Conservation (phyloP, 2,797 vertebrate species). For the Sebastes matsubarae region DNA sequence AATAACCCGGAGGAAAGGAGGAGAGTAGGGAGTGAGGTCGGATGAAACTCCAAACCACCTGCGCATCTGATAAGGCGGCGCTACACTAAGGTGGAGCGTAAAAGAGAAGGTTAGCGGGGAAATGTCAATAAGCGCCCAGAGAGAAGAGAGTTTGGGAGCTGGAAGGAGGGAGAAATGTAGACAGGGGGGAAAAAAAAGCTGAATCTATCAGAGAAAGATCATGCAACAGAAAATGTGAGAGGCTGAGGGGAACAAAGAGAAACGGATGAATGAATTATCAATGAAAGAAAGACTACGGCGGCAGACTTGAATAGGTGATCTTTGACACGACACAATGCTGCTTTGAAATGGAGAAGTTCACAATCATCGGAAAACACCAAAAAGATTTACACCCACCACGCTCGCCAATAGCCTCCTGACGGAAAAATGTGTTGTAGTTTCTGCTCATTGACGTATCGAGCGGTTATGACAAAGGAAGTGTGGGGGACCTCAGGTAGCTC, state of each 20-base stretch:
- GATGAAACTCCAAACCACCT: slow-evolving; percentile 88
- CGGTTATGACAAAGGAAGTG: slow-evolving; percentile 82
- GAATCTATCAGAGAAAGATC: slow-evolving; percentile 62
- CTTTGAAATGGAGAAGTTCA: slow-evolving; percentile 78
- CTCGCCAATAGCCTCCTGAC: slow-evolving; percentile 57
- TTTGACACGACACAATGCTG: slow-evolving; percentile 71
- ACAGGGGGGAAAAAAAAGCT: slow-evolving; percentile 14
- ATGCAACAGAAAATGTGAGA: slow-evolving; percentile 48
- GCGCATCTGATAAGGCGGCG: slow-evolving; percentile 88
- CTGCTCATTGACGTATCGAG: slow-evolving; percentile 78
- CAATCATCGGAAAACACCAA: slow-evolving; percentile 66
- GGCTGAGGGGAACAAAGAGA: slow-evolving; percentile 48
- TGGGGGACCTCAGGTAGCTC: slow-evolving; percentile 80
- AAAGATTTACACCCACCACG: slow-evolving; percentile 66
- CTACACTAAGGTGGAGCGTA: slow-evolving; percentile 82
- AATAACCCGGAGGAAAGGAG: slow-evolving; percentile 83
- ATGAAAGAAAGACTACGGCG: slow-evolving; percentile 62
- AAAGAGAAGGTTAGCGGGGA: slow-evolving; percentile 82
- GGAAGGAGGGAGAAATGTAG: slow-evolving; percentile 27
- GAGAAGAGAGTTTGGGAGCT: slow-evolving; percentile 58
- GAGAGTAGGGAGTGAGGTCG: slow-evolving; percentile 79
- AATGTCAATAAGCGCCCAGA: slow-evolving; percentile 81
- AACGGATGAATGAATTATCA: slow-evolving; percentile 69
- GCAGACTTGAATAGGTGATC: slow-evolving; percentile 68
- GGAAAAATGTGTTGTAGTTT: slow-evolving; percentile 72